Percentiles rank a stretch among this genome's conserved stretches.
phyloP scores from a whole-genome alignment of 1,140 invertebrate genomes.

The Cydia splendana region DNA sequence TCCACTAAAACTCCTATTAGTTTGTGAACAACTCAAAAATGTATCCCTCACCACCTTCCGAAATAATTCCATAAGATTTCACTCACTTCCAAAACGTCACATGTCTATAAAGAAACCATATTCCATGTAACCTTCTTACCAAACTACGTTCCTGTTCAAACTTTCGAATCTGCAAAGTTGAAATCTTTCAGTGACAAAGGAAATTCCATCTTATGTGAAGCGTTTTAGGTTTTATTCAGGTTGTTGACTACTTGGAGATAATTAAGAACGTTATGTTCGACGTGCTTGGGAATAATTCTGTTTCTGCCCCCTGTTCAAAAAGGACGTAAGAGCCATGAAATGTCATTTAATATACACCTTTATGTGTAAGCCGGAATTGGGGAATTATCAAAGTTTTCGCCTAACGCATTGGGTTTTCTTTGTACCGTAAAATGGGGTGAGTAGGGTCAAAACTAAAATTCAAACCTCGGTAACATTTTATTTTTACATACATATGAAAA shows the following conservation, averaged over 20 bases:
- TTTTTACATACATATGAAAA: too few species aligned
- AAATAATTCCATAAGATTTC: slow-evolving; percentile 8
- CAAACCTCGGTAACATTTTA: too few species aligned
- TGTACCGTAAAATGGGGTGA: too few species aligned
- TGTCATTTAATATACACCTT: background rate
- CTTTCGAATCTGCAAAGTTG: slow-evolving; percentile 11
- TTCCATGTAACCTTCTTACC: background rate
- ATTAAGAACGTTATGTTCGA: slow-evolving; percentile 10
- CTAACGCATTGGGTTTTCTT: slow-evolving; percentile 13
- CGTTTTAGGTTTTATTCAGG: background rate
- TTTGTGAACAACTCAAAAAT: slow-evolving; percentile 16
- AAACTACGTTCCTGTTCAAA: background rate
- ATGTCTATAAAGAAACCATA: background rate
- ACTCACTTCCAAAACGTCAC: background rate
- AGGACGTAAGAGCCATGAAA: background rate
- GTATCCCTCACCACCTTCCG: slow-evolving; percentile 14
- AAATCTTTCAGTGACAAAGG: slow-evolving; percentile 1
- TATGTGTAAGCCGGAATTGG: background rate
- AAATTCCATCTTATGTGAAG: background rate
- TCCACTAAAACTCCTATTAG: slow-evolving; percentile 16
- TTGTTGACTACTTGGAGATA: slow-evolving; percentile 3
- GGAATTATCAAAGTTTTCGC: background rate
- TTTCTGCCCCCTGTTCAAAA: background rate
- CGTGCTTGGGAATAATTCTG: slow-evolving; percentile 13
- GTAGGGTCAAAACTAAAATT: too few species aligned